Conservation (phyloP, 2,888 invertebrate genomes). For the Epinotia bilunana region DNA sequence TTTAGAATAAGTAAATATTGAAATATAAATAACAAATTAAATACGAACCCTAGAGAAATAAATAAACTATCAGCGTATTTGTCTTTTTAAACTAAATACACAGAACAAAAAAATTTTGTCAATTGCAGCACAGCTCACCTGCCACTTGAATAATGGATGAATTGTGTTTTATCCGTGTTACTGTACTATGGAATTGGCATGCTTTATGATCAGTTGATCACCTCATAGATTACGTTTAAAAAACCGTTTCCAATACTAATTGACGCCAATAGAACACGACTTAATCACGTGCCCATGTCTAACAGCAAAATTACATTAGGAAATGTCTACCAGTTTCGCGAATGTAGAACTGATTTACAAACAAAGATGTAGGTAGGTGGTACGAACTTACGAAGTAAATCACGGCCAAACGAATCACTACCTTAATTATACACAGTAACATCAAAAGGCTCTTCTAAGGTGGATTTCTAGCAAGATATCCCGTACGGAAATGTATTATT, state of each 20-base stretch:
- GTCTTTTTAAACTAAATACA: no score
- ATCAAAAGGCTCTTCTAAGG: background rate
- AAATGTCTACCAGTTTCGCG: slow-evolving; percentile 25
- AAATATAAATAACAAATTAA: no score
- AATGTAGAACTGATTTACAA: slow-evolving; percentile 33
- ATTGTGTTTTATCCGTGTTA: background rate
- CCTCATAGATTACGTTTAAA: background rate
- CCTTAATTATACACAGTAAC: slow-evolving; percentile 9
- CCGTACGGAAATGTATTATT: slow-evolving; percentile 57
- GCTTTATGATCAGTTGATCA: background rate
- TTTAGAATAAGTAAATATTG: no score
- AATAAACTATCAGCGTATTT: no score
- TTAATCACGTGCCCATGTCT: slow-evolving; percentile 13
- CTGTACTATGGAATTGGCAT: no score
- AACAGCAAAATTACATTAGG: slow-evolving; percentile 3
- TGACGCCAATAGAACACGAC: background rate
- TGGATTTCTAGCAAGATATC: slow-evolving; percentile 49
- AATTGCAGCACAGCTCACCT: background rate
- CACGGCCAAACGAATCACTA: slow-evolving; percentile 6
- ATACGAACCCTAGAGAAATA: no score
- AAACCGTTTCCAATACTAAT: background rate
- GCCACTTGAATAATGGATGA: background rate
- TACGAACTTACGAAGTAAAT: slow-evolving; percentile 17
- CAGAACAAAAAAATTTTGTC: no score
- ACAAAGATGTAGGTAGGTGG: slow-evolving; percentile 49